A percentile compares a stretch with the other conserved stretches of the same genome.
Evolutionary conservation across 2,888 invertebrate genomes (phyloP).

Genomic region (Xestobium rufovillosum): DNA sequence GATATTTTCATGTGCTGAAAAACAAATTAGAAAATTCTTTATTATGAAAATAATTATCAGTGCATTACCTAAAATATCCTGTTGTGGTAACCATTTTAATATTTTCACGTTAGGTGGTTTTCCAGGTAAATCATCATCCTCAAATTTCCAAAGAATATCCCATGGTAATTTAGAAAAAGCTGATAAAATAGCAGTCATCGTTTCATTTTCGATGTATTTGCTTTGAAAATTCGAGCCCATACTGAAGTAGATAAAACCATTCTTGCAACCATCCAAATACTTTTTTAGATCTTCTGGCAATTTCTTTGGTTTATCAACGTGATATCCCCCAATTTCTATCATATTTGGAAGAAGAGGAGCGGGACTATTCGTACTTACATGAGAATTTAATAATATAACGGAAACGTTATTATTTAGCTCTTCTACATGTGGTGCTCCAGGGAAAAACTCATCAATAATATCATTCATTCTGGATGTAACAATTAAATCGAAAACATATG

Average conservation of each 20-base stretch:
- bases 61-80: neutral
- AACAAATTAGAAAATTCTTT: neutral
- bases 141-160: constrained; percentile 64
- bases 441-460: too few species aligned
- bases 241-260: constrained; percentile 52
- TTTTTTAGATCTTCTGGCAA: constrained; percentile 44
- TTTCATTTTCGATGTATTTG: constrained; percentile 47
- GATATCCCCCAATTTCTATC: constrained; percentile 52
- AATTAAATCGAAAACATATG: constrained; percentile 8
- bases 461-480: constrained; percentile 19
- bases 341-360: constrained; percentile 50
- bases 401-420: constrained; percentile 31
- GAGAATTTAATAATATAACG: constrained; percentile 35
- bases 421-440: constrained; percentile 26
- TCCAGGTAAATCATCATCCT: constrained; percentile 41
- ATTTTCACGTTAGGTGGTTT: constrained; percentile 4
- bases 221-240: constrained; percentile 55
- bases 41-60: neutral
- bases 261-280: constrained; percentile 45
- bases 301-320: constrained; percentile 34
- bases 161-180: constrained; percentile 54
- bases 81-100: neutral
- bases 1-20: neutral
- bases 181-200: constrained; percentile 47
- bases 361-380: constrained; percentile 47